Evolutionary conservation across 1,140 invertebrate species (phyloP).

Genomic region (Proctacanthus coquilletti): DNA sequence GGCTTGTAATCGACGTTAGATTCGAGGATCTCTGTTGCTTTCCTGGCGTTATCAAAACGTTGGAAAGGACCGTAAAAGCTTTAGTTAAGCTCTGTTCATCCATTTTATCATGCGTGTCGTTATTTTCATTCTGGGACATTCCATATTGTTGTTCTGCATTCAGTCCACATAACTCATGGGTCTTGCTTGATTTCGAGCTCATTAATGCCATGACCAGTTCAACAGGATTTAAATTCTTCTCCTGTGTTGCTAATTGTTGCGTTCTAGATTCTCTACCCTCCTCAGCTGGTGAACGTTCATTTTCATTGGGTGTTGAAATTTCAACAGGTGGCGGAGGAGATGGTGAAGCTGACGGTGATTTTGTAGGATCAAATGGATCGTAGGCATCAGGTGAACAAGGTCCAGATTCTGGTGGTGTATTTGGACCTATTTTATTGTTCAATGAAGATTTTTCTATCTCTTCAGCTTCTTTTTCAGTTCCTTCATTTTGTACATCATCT

Average conservation of each 20-base stretch:
- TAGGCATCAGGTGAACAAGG: conserved; percentile 46
- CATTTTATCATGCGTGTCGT: too few species aligned
- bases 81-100: too few species aligned
- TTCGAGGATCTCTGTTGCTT: conserved; percentile 13
- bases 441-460: conserved; percentile 29
- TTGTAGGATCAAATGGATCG: conserved; percentile 77
- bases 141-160: too few species aligned
- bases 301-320: not conserved
- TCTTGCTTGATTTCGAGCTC: conserved; percentile 22
- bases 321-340: conserved; percentile 19
- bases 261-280: conserved; percentile 4
- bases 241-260: conserved; percentile 1
- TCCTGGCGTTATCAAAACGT: conserved; percentile 21
- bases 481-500: conserved; percentile 16
- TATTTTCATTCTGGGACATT: conserved; percentile 11
- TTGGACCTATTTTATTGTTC: conserved; percentile 29
- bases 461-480: conserved; percentile 24
- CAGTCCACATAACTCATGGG: conserved; percentile 28
- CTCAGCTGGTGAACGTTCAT: not conserved
- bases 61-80: conserved; percentile 23
- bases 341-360: conserved; percentile 47
- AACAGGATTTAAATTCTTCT: conserved; percentile 18
- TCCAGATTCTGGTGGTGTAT: conserved; percentile 28
- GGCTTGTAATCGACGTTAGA: conserved; percentile 11
- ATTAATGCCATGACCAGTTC: conserved; percentile 27